Conservation (phyloP, 2,113 vertebrate genomes). For the Guaruba guarouba region DNA sequence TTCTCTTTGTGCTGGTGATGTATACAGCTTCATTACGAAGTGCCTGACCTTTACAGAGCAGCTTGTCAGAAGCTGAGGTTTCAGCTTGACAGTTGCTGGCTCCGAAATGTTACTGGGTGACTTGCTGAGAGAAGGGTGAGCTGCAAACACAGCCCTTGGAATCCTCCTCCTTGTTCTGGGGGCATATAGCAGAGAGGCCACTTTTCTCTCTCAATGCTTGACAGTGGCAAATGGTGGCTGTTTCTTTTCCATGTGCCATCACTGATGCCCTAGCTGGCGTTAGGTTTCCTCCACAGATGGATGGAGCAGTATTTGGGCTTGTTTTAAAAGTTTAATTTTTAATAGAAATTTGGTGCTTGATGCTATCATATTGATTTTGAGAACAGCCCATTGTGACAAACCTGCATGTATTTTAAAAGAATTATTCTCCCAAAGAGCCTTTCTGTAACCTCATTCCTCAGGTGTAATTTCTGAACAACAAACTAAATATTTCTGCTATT, state of each 20-base stretch:
- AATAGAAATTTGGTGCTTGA: background rate
- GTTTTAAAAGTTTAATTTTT: background rate
- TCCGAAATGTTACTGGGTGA: background rate
- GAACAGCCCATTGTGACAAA: background rate
- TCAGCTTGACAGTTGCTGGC: background rate
- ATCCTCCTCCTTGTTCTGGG: background rate
- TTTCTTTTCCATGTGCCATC: background rate
- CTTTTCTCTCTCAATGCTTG: background rate
- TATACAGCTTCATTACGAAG: background rate
- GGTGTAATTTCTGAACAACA: background rate
- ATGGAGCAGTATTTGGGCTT: background rate
- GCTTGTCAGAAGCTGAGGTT: constrained; percentile 4
- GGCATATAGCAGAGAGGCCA: accelerated
- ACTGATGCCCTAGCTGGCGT: background rate
- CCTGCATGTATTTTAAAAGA: background rate
- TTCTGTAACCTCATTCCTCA: background rate
- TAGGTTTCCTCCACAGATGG: background rate
- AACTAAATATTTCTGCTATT: background rate
- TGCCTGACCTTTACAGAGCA: background rate
- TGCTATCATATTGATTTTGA: background rate
- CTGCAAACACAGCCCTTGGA: background rate
- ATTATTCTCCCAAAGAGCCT: background rate
- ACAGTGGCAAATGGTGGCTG: background rate
- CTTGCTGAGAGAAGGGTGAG: background rate
- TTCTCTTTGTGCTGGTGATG: background rate